Evolutionary conservation across 2,888 invertebrate species (phyloP), one percentile per base, ranked within the genome.

Genomic region (Sicus ferrugineus): DNA sequence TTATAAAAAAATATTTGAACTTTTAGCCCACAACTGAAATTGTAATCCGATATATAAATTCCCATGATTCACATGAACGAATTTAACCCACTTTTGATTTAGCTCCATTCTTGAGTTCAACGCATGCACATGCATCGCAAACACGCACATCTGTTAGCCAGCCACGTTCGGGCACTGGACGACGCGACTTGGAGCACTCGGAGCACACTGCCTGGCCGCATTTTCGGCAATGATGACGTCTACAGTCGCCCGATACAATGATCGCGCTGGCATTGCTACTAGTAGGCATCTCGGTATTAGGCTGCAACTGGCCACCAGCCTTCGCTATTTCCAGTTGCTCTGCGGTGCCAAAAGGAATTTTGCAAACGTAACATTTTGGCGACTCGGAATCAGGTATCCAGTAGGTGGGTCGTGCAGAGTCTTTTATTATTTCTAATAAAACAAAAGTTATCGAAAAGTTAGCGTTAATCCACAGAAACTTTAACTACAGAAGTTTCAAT

Each of bases 361-460:
- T 84, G 80, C 94, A 94, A 14, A 91, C 88, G 72, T 85, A 86
- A 81, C 94, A 94, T 67, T 85, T 83, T 23, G 86, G 87, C 64
- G 92, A 89, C 77, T 92, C 90, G 5, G 87, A 87, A 82, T 94
- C 94, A 0, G 93, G 92, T 38, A 90, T 89, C 94, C 94, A 94
- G 82, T 94, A 94, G 0, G 89, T 85, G 0, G 94, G 94, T 48
- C 93, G 86, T 5, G 90, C 92, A 4, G 90, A 88, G 74, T 92
- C 92, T 82, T 93, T 93, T 59, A 94, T 90, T 58, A 91, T 83
- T 64, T 87, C 90, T 89, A 19, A 46, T 38, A 1, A 52, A 16
- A 61, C 11, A 64, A 68, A 52, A 2, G 34, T 59, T 38, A 59
- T n/a, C n/a, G n/a, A n/a, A 21, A 31, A 30, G 9, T 0, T 63